Base-by-base conservation (phyloP, 2,797 vertebrate genomes). In the Rhabdomys pumilio region DNA sequence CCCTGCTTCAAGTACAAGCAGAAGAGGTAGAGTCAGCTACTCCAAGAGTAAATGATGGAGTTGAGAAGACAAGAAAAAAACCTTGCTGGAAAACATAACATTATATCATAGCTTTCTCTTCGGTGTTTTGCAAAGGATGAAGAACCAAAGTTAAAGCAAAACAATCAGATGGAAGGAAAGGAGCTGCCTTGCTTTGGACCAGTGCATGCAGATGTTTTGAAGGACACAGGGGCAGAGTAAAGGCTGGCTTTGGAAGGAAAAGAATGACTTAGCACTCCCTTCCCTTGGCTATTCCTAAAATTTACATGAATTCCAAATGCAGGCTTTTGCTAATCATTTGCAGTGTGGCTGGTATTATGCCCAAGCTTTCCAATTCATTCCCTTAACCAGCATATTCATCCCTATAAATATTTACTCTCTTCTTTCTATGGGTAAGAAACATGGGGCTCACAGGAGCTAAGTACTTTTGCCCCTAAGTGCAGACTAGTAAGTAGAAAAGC, bases 151-250 rank as follows among this genome's bases (percentile, higher is more conserved):
- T 55, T 34, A 77, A 4, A 17, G 47, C 38, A 55, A 7, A 34
- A 13, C 7, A 41, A 89, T 47, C 29, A 17, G 19, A 69, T 59
- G 1, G 44, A 47, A 77, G 44, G 67, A 99, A 99, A 99, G 99
- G 98, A 99, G 99, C 99, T 98, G 98, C 99, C 99, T 99, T 99
- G 99, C 99, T 98, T 99, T 99, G 98, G 99, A 99, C 99, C 99
- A 99, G 98, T 99, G 98, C 98, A 98, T 99, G 98, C 98, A 99
- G 99, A 99, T 99, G 98, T 98, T 99, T 99, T 95, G 93, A 95
- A 96, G 94, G 96, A 67, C 97, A 95, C 75, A 87, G 80, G 5
- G 96, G 97, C 81, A 95, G 96, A 97, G 75, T 95, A 67, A 92
- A 81, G 50, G 34, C 69, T 95, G 85, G 91, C 55, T 98, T 92